Evolutionary conservation across 2,888 invertebrate genomes (phyloP).

Genomic region (Phlogophora meticulosa): DNA sequence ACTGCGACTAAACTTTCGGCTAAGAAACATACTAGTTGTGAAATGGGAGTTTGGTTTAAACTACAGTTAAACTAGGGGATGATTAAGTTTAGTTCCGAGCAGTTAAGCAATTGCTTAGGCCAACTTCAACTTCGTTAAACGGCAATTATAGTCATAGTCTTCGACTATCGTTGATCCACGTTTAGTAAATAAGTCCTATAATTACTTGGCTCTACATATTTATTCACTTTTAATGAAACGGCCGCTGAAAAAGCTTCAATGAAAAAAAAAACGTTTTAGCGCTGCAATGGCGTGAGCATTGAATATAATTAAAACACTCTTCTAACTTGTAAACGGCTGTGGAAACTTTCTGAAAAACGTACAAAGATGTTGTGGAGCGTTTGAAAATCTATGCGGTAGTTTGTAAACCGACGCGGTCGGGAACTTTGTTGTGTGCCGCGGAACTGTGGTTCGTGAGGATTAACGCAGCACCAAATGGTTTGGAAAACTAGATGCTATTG

Average conservation of each 20-base stretch:
- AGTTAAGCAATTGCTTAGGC: background rate
- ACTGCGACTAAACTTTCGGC: background rate
- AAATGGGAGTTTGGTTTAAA: constrained; percentile 8
- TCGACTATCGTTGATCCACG: background rate
- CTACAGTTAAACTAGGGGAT: background rate
- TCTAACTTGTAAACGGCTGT: constrained; percentile 36
- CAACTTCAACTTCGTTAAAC: background rate
- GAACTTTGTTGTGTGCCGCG: constrained; percentile 38
- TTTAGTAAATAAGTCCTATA: background rate
- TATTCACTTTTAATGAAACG: background rate
- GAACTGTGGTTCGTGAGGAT: constrained; percentile 15
- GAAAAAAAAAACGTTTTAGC: constrained; percentile 24
- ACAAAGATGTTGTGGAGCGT: constrained; percentile 40
- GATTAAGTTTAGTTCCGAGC: background rate
- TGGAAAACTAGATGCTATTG: constrained; percentile 16
- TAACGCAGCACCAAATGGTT: constrained; percentile 16
- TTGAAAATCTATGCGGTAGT: constrained; percentile 53
- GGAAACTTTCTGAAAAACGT: constrained; percentile 47
- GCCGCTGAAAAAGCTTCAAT: background rate
- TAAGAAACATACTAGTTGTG: background rate
- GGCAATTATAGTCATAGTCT: background rate
- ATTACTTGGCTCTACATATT: constrained; percentile 1
- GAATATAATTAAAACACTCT: constrained; percentile 55
- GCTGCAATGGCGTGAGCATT: constrained; percentile 21
- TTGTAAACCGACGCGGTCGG: constrained; percentile 24